Evolutionary conservation across 2,888 invertebrate genomes (phyloP), one percentile per base, ranked within the genome.

Genomic region (Cyclophora albipunctata): DNA sequence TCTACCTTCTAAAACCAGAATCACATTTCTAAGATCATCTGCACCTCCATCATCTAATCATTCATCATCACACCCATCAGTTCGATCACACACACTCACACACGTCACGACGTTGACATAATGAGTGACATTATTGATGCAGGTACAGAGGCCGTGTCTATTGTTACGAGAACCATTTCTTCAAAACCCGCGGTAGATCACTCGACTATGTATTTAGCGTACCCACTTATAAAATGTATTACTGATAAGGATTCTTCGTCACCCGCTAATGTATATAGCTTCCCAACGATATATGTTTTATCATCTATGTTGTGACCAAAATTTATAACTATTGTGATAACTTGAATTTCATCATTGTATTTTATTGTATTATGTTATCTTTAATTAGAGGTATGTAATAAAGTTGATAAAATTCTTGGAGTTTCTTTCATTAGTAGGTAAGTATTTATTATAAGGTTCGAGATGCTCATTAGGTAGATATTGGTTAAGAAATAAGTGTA

Each of bases 131-230:
- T 86, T 85, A 66, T 87, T 87, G 80, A 79, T 81, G 76, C 88
- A 88, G 88, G 88, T 88, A 88, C 87, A 87, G 85, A 74, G 87
- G 85, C 73, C 87, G 88, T 67, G 86, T 83, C 53, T 88, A 88
- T 87, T 78, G 79, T 79, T 88, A 88, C 86, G 85, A 88, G 81
- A 87, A 86, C 78, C 88, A 88, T 85, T 88, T 87, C 86, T 88
- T 87, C 87, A 83, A 86, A 76, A 77, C 84, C 64, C 77, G 87
- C 66, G 88, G 88, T 72, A 75, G 79, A 51, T 77, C 83, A 59
- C 67, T 88, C 73, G 85, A 87, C 80, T 88, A 88, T 79, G 84
- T 88, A 55, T 88, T 88, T 81, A 87, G 88, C 71, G 84, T 87
- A 49, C 88, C 88, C 60, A 85, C 84, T 58, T 88, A 88, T 77